Conservation (phyloP, 2,888 invertebrate genomes). For the Orgyia antiqua region DNA sequence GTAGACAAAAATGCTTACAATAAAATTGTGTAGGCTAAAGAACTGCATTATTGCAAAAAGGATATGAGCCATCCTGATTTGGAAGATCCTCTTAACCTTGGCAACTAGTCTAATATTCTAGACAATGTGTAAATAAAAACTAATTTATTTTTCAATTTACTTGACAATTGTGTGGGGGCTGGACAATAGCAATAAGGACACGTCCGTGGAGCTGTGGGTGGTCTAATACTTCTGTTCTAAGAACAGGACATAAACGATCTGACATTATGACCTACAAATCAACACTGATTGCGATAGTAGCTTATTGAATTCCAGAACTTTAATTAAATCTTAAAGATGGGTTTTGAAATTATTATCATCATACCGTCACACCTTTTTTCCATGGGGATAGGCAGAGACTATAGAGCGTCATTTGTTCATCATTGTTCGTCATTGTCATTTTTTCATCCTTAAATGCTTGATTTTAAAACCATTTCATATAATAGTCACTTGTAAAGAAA, state of each 20-base stretch:
- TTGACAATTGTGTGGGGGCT: slow-evolving; percentile 41
- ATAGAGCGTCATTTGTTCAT: too few species aligned
- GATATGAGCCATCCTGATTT: slow-evolving; percentile 40
- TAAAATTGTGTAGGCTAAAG: slow-evolving; percentile 12
- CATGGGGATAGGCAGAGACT: too few species aligned
- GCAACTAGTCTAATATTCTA: slow-evolving; percentile 28
- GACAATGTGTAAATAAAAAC: slow-evolving; percentile 29
- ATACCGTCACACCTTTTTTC: too few species aligned
- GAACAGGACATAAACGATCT: slow-evolving; percentile 48
- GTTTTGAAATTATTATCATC: too few species aligned
- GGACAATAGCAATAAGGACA: slow-evolving; percentile 43
- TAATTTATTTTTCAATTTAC: slow-evolving; percentile 36
- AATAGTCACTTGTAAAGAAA: too few species aligned
- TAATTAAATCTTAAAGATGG: too few species aligned
- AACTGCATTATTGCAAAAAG: slow-evolving; percentile 28
- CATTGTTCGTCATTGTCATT: too few species aligned
- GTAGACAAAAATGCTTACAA: slow-evolving; percentile 9
- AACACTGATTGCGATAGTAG: slow-evolving; percentile 28
- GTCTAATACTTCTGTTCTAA: slow-evolving; percentile 22
- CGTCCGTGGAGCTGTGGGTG: slow-evolving; percentile 58
- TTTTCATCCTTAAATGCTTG: too few species aligned
- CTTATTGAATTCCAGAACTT: slow-evolving; percentile 5
- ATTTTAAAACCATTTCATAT: too few species aligned
- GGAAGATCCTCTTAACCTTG: slow-evolving; percentile 32
- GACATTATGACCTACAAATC: slow-evolving; percentile 53